Evolutionary conservation across 2,888 invertebrate species (phyloP), one percentile per base, ranked within the genome.

Genomic region (Palloptera scutellata): DNA sequence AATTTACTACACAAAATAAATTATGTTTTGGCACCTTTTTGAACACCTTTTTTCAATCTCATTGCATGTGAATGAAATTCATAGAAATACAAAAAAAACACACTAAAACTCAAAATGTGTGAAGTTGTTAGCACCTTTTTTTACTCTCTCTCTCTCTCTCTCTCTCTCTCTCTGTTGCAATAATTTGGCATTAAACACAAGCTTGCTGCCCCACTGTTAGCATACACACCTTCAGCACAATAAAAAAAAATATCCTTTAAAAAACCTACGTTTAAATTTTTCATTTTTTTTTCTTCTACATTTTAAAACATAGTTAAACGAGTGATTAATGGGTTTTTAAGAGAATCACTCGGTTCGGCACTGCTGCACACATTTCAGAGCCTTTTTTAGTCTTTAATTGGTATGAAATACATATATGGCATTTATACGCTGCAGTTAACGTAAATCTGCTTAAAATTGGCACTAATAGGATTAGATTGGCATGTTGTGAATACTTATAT

Each of bases 291-390:
- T 54, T 66, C 61, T 66, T 54, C 45, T 52, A 60, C 51, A 51
- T 66, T 19, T 51, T 52, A 61, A 51, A 66, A 71, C 78, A 78
- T 81, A 78, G 81, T 83, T 83, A 83, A 78, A 77, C 78, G 77
- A 76, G 79, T 83, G 83, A 83, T 83, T 82, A 83, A 83, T 83
- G 83, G 80, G 75, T 76, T 82, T 83, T 83, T 83, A 83, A 83
- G 79, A 82, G 83, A 79, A 78, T 83, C 78, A 75, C 76, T 78
- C 76, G 74, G 75, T 58, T 48, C n/a, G 58, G 43, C 15, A 40
- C 48, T 17, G n/a, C 30, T n/a, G 40, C 20, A 43, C 20, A 43
- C 19, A 63, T 43, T 9, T 30, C 8, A 40, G 9, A 55, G 1
- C 20, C n/a, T 43, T 13, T 15, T 30, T 8, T 1, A 15, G 19